phyloP scores from a whole-genome alignment of 2,113 vertebrate species.

The Formicarius rufipectus region DNA sequence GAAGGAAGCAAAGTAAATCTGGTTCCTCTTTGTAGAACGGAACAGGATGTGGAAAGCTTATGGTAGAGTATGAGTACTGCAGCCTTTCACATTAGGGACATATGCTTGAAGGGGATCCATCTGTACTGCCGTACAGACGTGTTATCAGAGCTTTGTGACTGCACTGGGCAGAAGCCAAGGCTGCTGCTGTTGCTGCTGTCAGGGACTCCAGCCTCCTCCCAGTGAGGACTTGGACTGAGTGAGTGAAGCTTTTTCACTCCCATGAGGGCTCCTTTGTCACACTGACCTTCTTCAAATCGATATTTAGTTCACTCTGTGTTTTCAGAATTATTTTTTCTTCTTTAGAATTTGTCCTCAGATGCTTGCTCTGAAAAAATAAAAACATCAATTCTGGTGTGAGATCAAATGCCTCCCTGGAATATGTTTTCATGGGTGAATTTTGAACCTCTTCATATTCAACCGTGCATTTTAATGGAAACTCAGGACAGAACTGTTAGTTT shows the following conservation, averaged over 20 bases:
- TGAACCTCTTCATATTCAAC: background rate
- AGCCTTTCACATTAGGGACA: conserved; percentile 50
- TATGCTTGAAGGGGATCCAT: conserved; percentile 56
- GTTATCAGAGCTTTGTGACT: background rate
- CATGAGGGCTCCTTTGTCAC: background rate
- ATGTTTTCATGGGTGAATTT: conserved; percentile 16
- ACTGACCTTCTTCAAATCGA: fast-evolving
- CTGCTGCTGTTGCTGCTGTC: conserved; percentile 13
- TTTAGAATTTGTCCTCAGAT: background rate
- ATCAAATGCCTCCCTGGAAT: background rate
- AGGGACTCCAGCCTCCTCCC: background rate
- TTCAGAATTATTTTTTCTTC: background rate
- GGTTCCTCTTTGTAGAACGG: conserved; percentile 37
- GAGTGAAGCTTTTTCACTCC: background rate
- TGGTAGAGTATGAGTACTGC: conserved; percentile 10
- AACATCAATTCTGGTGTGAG: background rate
- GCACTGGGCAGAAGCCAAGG: conserved; percentile 44
- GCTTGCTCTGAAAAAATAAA: background rate
- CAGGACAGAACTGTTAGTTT: conserved; percentile 48
- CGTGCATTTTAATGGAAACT: conserved; percentile 44
- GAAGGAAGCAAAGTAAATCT: conserved; percentile 66
- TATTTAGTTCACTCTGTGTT: background rate
- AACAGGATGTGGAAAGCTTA: conserved; percentile 62
- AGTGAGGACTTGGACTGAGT: background rate
- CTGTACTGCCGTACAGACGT: background rate